These are phyloP conservation scores for Chitala chitala DNA, from an alignment of 2,113 vertebrate genomes.

Conservation along the genomic window DNA sequence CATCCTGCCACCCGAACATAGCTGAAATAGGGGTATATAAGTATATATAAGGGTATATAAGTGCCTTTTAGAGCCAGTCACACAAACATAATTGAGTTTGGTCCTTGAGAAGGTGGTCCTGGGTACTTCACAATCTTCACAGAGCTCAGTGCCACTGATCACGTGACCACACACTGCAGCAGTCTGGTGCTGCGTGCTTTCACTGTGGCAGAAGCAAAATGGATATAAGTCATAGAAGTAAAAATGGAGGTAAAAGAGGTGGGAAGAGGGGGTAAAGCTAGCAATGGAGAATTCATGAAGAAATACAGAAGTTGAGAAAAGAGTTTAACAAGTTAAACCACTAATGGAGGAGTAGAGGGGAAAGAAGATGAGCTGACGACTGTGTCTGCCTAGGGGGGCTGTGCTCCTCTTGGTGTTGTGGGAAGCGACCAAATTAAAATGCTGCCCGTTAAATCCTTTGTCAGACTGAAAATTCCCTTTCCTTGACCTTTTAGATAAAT, in stretches of 20 bases:
- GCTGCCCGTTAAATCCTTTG: conserved; percentile 85
- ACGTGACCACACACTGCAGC: background rate
- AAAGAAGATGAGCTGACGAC: background rate
- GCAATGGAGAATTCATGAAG: background rate
- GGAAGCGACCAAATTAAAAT: conserved; percentile 87
- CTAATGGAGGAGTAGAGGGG: background rate
- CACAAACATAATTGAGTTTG: too few species aligned
- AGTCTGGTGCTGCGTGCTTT: background rate
- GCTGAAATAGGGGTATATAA: too few species aligned
- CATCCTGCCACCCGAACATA: too few species aligned
- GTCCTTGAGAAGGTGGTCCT: too few species aligned
- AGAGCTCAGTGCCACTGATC: background rate
- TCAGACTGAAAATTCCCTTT: conserved; percentile 77
- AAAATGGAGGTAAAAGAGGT: too few species aligned
- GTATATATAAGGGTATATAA: too few species aligned
- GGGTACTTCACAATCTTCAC: background rate
- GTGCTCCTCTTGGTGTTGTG: conserved; percentile 60
- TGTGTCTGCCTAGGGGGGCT: conserved; percentile 69
- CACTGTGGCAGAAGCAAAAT: background rate
- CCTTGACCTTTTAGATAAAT: conserved; percentile 83
- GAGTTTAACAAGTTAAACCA: too few species aligned
- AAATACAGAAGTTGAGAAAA: background rate
- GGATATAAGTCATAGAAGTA: background rate
- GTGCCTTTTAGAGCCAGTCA: too few species aligned
- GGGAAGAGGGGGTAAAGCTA: too few species aligned